Percentiles rank a stretch among this genome's conserved stretches.
Conservation (phyloP, 2,113 vertebrate species). For the Calidris pygmaea region DNA sequence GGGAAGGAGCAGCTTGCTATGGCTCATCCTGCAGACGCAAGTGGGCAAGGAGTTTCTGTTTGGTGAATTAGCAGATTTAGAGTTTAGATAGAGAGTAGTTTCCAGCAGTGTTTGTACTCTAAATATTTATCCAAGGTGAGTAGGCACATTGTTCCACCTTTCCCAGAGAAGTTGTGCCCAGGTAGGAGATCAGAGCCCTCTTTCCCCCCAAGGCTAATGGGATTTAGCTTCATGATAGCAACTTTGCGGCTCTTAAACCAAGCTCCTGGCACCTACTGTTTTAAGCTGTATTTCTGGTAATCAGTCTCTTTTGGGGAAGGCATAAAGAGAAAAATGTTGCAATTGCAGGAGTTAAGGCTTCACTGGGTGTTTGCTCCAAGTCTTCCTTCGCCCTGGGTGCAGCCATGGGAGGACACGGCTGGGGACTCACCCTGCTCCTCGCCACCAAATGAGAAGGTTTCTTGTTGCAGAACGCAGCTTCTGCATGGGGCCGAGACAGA, state of each 20-base stretch:
- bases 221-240: not conserved
- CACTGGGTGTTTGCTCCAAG: not conserved
- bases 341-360: not conserved
- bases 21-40: not conserved
- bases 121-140: not conserved
- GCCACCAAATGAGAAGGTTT: not conserved
- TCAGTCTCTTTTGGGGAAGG: not conserved
- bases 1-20: not conserved
- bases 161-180: not conserved
- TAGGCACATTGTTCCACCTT: not conserved
- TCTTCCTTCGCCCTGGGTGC: not conserved
- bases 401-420: accelerated
- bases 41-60: not conserved
- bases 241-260: not conserved
- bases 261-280: not conserved
- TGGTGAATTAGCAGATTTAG: conserved; percentile 45
- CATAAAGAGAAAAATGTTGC: not conserved
- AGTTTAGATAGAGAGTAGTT: conserved; percentile 34
- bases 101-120: not conserved
- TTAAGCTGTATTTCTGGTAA: not conserved
- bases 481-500: not conserved
- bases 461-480: not conserved
- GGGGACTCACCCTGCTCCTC: not conserved
- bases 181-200: not conserved
- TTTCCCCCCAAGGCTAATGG: not conserved